These are phyloP conservation scores for Sardina pilchardus DNA, from an alignment of 2,113 vertebrate genomes.

Conservation along the genomic window DNA sequence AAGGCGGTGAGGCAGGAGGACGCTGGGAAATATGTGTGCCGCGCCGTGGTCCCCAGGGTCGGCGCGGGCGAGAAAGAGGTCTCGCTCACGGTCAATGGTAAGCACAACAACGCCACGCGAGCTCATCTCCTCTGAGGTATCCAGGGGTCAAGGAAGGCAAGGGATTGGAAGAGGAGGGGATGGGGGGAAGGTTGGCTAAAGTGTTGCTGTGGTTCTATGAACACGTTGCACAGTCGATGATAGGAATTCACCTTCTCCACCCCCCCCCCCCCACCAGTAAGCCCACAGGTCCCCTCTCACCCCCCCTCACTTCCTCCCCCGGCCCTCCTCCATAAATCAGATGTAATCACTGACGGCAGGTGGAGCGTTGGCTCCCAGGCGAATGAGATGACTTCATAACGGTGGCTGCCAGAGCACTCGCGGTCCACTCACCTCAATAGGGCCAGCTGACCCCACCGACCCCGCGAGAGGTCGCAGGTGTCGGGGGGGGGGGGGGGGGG, in stretches of 20 bases:
- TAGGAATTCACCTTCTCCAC: not conserved
- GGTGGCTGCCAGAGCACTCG: not conserved
- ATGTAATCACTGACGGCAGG: not conserved
- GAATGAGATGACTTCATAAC: conserved; percentile 9
- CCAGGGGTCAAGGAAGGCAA: not conserved
- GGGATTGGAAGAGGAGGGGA: too few species aligned
- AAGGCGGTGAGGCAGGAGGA: conserved; percentile 94
- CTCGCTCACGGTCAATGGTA: conserved; percentile 95
- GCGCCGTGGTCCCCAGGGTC: conserved; percentile 92
- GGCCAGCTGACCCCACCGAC: not conserved
- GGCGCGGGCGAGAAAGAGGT: conserved; percentile 93
- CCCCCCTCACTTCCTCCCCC: not conserved
- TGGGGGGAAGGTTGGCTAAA: not conserved
- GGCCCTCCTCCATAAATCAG: not conserved
- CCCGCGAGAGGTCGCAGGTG: not conserved
- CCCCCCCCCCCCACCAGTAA: not conserved
- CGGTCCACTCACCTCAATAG: not conserved
- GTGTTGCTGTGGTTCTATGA: not conserved
- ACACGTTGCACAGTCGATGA: not conserved
- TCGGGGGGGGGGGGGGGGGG: not conserved
- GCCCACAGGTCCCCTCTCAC: not conserved
- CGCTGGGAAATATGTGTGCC: conserved; percentile 94
- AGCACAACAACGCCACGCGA: not conserved
- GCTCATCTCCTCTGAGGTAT: not conserved
- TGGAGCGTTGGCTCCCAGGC: not conserved